A percentile compares a stretch with the other conserved stretches of the same genome.
These are phyloP conservation scores for Atherinosoma microstoma DNA, from an alignment of 2,797 vertebrate genomes.

Conservation along the genomic window DNA sequence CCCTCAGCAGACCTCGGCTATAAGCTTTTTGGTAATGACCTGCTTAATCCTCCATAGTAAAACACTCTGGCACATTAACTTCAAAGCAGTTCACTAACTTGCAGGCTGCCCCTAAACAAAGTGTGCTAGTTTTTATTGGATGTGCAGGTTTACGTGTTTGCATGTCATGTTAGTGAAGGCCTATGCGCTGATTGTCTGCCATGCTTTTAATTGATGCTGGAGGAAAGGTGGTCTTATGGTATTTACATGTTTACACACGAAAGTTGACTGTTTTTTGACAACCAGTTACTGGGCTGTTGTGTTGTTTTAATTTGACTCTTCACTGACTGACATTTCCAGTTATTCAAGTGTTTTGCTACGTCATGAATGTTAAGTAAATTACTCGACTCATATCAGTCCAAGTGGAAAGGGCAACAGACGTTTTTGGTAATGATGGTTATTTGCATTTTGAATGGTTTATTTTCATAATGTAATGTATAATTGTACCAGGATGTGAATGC, in stretches of 20 bases:
- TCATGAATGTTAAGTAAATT: not conserved
- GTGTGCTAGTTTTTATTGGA: conserved; percentile 40
- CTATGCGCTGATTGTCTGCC: conserved; percentile 4
- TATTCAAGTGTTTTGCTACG: not conserved
- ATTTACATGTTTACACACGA: conserved; percentile 5
- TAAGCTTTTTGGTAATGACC: conserved; percentile 82
- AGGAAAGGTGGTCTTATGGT: not conserved
- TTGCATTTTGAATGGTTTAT: not conserved
- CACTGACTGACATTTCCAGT: not conserved
- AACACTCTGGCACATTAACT: conserved; percentile 74
- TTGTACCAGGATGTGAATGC: not conserved
- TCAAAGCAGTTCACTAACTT: conserved; percentile 75
- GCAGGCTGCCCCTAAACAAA: conserved; percentile 55
- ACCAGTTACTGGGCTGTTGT: not conserved
- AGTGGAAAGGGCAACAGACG: not conserved
- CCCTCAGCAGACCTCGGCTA: conserved; percentile 68
- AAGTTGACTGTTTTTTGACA: not conserved
- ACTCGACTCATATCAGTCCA: not conserved
- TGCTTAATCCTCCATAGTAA: conserved; percentile 78
- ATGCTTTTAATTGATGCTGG: not conserved
- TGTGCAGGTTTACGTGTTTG: conserved; percentile 35
- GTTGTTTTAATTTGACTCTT: not conserved
- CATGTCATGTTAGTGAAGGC: conserved; percentile 13
- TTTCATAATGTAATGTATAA: not conserved
- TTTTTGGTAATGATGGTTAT: not conserved